Evolutionary conservation across 2,797 vertebrate genomes (phyloP), one percentile per base, ranked within the genome.

Genomic region (Naso thynnoides): DNA sequence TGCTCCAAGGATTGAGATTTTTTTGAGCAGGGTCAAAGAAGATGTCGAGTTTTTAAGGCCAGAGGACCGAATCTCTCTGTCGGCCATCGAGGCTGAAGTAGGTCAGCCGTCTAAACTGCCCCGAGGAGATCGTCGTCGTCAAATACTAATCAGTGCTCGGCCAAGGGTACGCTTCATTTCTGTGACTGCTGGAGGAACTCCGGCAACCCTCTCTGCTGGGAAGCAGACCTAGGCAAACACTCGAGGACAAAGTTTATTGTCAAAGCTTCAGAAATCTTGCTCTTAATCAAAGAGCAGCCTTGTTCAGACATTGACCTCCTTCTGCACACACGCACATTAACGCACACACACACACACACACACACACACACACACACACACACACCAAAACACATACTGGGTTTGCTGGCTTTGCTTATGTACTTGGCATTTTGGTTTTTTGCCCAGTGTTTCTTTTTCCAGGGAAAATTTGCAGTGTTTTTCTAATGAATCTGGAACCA

Each of bases 51-150:
- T 50, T 75, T 64, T 67, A 31, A 73, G 60, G 64, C 73, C 73
- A 29, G 48, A 67, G 54, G 78, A 15, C 3, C 2, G 2, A 58
- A 59, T 8, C 36, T 79, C 75, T 87, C 76, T 8, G 15, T 39
- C 15, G 61, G 69, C 79, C 76, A 14, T 21, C 0, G 1, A 71
- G 64, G 70, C 54, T 62, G 57, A 92, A 91, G 52, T 88, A 84
- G 91, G 90, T 91, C 90, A 89, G 71, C 65, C 48, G 41, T 81
- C 84, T 78, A 64, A 74, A 73, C 19, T 6, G 69, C 78, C 81
- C 29, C n/a, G 5, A 71, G 84, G 78, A 74, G 45, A 36, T 1
- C 11, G 16, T 71, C 75, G 10, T 74, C 64, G 31, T 75, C 71
- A 69, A 74, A 82, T 47, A 48, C 70, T 73, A 77, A 88, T 90